A percentile compares a stretch with the other conserved stretches of the same genome.
These are phyloP conservation scores for Drosophila guanche DNA, from an alignment of 1,140 invertebrate species.

Conservation along the genomic window DNA sequence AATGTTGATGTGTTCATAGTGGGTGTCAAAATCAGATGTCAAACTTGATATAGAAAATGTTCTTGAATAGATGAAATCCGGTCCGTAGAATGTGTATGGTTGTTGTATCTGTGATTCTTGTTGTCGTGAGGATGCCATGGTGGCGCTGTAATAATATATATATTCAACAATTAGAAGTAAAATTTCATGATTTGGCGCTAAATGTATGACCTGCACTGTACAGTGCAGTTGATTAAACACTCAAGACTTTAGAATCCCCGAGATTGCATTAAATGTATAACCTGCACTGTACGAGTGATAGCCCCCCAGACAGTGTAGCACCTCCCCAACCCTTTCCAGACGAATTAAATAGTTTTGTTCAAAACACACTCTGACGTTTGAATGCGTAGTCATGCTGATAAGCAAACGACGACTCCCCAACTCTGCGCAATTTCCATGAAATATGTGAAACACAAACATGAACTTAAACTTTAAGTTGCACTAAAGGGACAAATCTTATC, in stretches of 20 bases:
- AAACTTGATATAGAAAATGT: conserved; percentile 42
- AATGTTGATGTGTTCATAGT: conserved; percentile 46
- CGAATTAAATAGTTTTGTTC: conserved; percentile 9
- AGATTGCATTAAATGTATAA: conserved; percentile 24
- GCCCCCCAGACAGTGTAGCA: no score
- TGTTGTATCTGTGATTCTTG: conserved; percentile 51
- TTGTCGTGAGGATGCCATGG: conserved; percentile 78
- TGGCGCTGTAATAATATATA: conserved; percentile 59
- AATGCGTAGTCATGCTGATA: conserved; percentile 45
- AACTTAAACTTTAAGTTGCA: conserved; percentile 1
- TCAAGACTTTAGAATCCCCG: conserved; percentile 1
- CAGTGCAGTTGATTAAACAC: not conserved
- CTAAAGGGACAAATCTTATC: not conserved
- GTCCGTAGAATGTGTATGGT: conserved; percentile 61
- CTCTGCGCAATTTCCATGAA: conserved; percentile 9
- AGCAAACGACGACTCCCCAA: conserved; percentile 1
- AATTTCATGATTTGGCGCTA: conserved; percentile 20
- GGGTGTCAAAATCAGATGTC: conserved; percentile 34
- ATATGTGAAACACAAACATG: conserved; percentile 18
- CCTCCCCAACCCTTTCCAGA: not conserved
- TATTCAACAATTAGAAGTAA: conserved; percentile 6
- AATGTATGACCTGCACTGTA: conserved; percentile 40
- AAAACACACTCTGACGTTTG: not conserved
- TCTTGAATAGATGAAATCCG: conserved; percentile 55
- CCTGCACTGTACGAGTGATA: conserved; percentile 29